Evolutionary conservation across 2,113 vertebrate genomes (phyloP).

Genomic region (Sciurus niger): DNA sequence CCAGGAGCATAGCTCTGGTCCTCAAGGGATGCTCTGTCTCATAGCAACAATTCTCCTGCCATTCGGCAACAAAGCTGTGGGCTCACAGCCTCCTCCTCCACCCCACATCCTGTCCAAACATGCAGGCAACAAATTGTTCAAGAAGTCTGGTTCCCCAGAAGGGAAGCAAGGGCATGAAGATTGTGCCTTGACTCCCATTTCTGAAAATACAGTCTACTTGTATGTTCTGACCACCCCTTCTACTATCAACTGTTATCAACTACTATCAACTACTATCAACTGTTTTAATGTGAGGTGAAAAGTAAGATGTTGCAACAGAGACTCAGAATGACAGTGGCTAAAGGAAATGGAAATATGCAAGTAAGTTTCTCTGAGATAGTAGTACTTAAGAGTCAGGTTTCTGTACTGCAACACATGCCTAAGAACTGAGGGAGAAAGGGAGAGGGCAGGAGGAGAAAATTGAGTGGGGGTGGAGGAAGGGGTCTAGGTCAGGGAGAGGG

Average conservation of each 20-base stretch:
- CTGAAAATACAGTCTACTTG: neutral
- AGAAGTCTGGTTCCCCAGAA: neutral
- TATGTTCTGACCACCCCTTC: neutral
- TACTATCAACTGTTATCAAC: neutral
- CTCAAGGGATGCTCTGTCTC: neutral
- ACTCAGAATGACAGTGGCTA: neutral
- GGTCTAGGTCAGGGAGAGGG: accelerated
- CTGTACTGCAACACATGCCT: neutral
- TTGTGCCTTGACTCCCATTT: neutral
- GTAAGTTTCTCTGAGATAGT: neutral
- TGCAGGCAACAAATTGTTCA: neutral
- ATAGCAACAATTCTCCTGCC: neutral
- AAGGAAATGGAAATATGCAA: neutral
- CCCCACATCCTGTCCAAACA: neutral
- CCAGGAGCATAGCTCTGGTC: neutral
- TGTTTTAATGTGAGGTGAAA: neutral
- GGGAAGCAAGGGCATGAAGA: neutral
- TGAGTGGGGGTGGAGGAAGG: too few species aligned
- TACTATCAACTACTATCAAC: neutral
- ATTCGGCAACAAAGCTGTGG: neutral
- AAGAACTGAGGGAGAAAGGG: neutral
- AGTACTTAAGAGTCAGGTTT: neutral
- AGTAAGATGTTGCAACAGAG: neutral
- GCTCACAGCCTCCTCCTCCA: accelerated
- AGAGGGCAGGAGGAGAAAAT: accelerated